Evolutionary conservation across 2,888 invertebrate species (phyloP), one percentile per base, ranked within the genome.

Genomic region (Protonemura montana): DNA sequence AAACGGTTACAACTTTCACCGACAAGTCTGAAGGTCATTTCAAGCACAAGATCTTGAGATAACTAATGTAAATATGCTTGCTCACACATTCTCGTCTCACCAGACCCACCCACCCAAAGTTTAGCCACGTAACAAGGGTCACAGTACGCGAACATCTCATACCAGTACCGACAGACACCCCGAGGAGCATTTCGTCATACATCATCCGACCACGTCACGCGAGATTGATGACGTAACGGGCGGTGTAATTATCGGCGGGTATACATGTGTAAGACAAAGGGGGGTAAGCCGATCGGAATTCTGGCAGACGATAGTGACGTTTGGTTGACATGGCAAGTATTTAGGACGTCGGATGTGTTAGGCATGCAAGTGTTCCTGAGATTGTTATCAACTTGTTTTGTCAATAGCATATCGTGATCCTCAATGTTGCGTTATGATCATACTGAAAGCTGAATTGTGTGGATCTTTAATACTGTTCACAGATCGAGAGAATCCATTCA

Each of bases 211-310:
- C 76, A 76, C 59, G 76, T 84, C 59, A n/a, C n/a, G 42, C 42
- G 42, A 42, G 84, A 84, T 84, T 84, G 59, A 84, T 84, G 84
- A 84, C 84, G 76, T 76, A 28, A 84, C 26, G 26, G 27, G 26
- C 82, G 25, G 41, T 41, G 82, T 82, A 59, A 59, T 59, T 59
- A 59, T 59, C 59, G 21, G 21, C 13, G 59, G 59, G 35, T 59
- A 21, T 2, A 21, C 16, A 10, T 59, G 7, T 10, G 59, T 10
- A 21, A 59, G 59, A 59, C 59, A 59, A 59, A 59, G 59, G 21
- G 59, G 59, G 7, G 3, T 21, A 59, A 59, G 2, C 59, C 13
- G 59, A 59, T 59, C 59, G 1, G 1, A 59, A 59, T 7, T 21
- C 1, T 59, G 59, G 16, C 59, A 7, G 59, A 21, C 59, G 59